Percentiles rank a stretch among this genome's conserved stretches.
Conservation (phyloP, 2,113 vertebrate genomes). For the Oplegnathus fasciatus region DNA sequence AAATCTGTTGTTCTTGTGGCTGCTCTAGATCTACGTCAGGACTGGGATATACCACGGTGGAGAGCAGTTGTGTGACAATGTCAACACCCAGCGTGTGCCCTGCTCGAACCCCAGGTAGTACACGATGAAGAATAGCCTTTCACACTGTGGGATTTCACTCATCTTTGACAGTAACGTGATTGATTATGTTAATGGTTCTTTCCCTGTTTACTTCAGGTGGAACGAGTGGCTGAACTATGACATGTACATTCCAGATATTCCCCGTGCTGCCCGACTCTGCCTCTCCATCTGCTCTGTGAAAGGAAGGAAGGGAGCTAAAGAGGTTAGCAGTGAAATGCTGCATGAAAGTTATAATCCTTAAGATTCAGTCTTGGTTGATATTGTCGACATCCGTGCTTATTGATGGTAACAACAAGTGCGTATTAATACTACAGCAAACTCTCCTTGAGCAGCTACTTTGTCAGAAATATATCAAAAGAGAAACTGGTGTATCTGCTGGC, state of each 20-base stretch:
- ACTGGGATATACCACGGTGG: slow-evolving; percentile 98
- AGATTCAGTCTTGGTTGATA: not conserved
- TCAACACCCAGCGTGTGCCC: slow-evolving; percentile 97
- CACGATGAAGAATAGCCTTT: not conserved
- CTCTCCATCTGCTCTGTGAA: slow-evolving; percentile 99
- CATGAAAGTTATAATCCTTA: not conserved
- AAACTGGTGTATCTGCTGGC: not conserved
- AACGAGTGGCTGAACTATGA: slow-evolving; percentile 98
- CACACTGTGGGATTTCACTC: not conserved
- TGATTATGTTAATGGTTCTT: slow-evolving; percentile 43
- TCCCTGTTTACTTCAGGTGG: slow-evolving; percentile 86
- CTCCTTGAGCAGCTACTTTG: not conserved
- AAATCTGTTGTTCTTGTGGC: slow-evolving; percentile 55
- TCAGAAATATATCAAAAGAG: slow-evolving; percentile 15
- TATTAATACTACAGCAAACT: not conserved
- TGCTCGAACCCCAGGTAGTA: slow-evolving; percentile 96
- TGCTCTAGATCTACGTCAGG: slow-evolving; percentile 94
- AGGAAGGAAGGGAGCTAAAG: slow-evolving; percentile 97
- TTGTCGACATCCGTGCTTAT: not conserved
- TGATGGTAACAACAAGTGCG: not conserved
- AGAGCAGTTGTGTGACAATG: slow-evolving; percentile 98
- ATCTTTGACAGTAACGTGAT: not conserved
- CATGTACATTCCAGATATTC: slow-evolving; percentile 97
- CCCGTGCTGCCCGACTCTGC: slow-evolving; percentile 96
- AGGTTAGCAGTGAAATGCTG: slow-evolving; percentile 83